Conservation (phyloP, 2,888 invertebrate species). For the Dichetophora obliterata region DNA sequence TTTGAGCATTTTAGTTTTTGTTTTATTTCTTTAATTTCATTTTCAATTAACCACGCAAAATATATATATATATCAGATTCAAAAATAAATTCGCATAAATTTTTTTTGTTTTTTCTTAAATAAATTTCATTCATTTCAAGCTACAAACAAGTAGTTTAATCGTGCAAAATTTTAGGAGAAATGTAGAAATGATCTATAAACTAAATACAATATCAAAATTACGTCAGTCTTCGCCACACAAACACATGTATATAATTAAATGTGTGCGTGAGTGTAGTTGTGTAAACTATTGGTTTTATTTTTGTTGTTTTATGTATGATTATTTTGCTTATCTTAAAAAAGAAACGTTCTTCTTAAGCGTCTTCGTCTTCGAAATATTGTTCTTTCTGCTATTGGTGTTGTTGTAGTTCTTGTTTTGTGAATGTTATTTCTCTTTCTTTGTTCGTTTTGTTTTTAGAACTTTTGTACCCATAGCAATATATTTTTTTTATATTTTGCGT, state of each 20-base stretch:
- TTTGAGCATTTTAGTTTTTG: too few species aligned
- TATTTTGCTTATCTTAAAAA: constrained; percentile 15
- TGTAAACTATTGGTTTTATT: background rate
- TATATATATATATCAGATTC: too few species aligned
- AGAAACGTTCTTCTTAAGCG: constrained; percentile 1
- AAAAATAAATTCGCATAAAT: too few species aligned
- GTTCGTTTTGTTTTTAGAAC: background rate
- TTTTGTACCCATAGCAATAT: background rate
- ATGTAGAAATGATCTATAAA: background rate
- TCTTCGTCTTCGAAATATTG: background rate
- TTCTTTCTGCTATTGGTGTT: background rate
- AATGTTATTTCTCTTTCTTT: background rate
- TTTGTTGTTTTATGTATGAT: background rate
- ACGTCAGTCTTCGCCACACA: background rate
- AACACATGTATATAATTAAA: background rate
- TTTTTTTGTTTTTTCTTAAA: background rate
- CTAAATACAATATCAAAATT: background rate
- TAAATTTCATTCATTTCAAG: background rate
- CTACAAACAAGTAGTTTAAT: background rate
- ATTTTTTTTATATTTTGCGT: background rate
- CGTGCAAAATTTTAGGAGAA: background rate
- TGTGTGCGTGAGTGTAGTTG: background rate
- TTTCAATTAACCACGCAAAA: too few species aligned
- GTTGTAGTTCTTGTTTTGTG: background rate
- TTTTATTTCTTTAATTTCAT: too few species aligned